Base-by-base conservation (phyloP, 2,797 vertebrate genomes). In the Anomalospiza imberbis region DNA sequence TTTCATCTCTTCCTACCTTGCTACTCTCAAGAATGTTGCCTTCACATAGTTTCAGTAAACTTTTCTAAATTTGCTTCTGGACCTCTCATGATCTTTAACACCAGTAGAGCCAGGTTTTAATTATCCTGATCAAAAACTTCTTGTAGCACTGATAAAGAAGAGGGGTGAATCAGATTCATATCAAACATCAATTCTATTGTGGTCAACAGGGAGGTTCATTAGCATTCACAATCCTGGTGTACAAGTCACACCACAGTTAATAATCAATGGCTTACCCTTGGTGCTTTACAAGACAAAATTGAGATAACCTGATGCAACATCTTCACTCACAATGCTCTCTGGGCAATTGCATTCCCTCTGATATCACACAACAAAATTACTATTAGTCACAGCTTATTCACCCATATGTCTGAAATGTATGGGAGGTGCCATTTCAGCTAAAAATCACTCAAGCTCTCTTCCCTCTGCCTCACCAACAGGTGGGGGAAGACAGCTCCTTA, bases 201-300 rank as follows among this genome's bases (percentile, higher is more conserved):
- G 51, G 22, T 60, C 36, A 58, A 17, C 47, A 81, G 25, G 47
- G 50, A 88, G 31, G 13, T 19, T 66, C 20, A 51, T 73, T 22
- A 76, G 28, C 63, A 60, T 47, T 82, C 44, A 16, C 31, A 51
- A 13, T 78, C 51, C n/a, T 44, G 18, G 22, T 16, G 25, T 24
- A 61, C 24, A 66, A 17, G 28, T 44, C 72, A 86, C 36, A 76
- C 38, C 17, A 54, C 14, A 44, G 28, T 47, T 48, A 58, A 50
- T 62, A 42, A 63, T 70, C 45, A 40, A 50, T 58, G 42, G 15
- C 31, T 84, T 57, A 34, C 20, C 20, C 51, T 45, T 71, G 45
- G 60, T 0, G 0, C 32, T 71, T 84, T 78, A 36, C n/a, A 54
- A 57, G 31, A 55, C 20, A 2, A 67, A 50, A n/a, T 9, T 68